These are phyloP conservation scores for Caenorhabditis sp. DNA, from an alignment of 2,888 invertebrate species.

Conservation along the genomic window DNA sequence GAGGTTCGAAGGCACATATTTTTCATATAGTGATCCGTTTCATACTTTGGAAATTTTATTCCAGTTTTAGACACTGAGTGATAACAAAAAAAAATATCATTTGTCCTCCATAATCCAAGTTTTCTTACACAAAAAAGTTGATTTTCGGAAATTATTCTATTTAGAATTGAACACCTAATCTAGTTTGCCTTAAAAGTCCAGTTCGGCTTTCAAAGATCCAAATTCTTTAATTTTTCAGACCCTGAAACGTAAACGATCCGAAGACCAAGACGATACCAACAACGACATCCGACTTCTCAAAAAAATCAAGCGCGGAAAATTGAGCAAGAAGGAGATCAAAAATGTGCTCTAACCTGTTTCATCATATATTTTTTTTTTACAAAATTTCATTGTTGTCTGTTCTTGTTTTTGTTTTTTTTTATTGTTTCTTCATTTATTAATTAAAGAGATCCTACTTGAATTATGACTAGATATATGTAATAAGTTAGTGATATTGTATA, in stretches of 20 bases:
- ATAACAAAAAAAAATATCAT: no score
- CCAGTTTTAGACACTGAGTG: no score
- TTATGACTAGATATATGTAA: no score
- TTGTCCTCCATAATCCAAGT: no score
- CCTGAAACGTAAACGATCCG: slow-evolving; percentile 39
- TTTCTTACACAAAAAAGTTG: no score
- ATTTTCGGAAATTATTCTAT: no score
- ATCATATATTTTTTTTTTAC: slow-evolving; percentile 9
- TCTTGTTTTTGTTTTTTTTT: slow-evolving; percentile 15
- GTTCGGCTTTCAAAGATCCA: not conserved
- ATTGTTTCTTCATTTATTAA: not conserved
- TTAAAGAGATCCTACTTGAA: not conserved
- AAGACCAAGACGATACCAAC: slow-evolving; percentile 71
- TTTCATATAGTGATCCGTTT: no score
- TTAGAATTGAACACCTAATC: no score
- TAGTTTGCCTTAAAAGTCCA: not conserved
- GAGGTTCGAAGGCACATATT: no score
- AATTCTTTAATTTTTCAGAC: not conserved
- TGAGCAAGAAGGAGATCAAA: slow-evolving; percentile 70
- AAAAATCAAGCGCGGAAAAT: slow-evolving; percentile 73
- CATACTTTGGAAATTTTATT: no score
- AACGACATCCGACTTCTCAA: slow-evolving; percentile 72
- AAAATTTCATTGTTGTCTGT: slow-evolving; percentile 12
- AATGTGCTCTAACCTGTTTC: slow-evolving; percentile 35
- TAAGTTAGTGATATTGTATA: not conserved